Evolutionary conservation across 2,888 invertebrate genomes (phyloP).

Genomic region (Pachliopta kotzebuea): DNA sequence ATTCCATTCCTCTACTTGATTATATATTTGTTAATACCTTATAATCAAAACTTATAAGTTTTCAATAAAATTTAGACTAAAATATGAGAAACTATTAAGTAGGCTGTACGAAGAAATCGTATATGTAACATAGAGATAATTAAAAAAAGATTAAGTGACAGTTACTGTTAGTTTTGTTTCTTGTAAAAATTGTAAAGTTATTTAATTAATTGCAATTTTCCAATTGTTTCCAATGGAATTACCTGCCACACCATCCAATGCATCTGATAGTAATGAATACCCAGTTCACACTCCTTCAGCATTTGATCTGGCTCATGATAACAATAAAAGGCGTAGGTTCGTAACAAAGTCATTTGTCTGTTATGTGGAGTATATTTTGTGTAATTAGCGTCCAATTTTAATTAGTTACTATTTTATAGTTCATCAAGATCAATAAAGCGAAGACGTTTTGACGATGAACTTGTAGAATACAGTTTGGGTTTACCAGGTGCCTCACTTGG

Average conservation of each 20-base stretch:
- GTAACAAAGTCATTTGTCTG: slow-evolving; percentile 17
- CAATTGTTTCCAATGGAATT: slow-evolving; percentile 58
- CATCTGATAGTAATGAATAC: slow-evolving; percentile 70
- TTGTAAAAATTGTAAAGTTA: neutral
- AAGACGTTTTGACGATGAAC: slow-evolving; percentile 97
- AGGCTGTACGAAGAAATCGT: no score
- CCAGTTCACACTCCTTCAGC: slow-evolving; percentile 54
- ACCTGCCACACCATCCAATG: slow-evolving; percentile 64
- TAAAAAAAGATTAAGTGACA: neutral
- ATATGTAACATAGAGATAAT: no score
- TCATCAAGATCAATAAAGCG: slow-evolving; percentile 97
- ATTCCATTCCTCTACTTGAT: no score
- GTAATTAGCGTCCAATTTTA: neutral
- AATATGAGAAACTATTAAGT: no score
- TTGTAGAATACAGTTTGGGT: slow-evolving; percentile 94
- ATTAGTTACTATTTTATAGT: slow-evolving; percentile 67
- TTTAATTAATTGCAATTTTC: slow-evolving; percentile 1
- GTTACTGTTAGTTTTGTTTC: neutral
- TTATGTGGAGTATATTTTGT: neutral
- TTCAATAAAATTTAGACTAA: no score
- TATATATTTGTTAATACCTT: no score
- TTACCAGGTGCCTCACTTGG: slow-evolving; percentile 79
- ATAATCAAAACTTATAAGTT: no score
- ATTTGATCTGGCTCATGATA: slow-evolving; percentile 61
- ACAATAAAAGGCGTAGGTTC: slow-evolving; percentile 75